Conservation (phyloP, 2,113 vertebrate species). For the Gobio gobio region DNA sequence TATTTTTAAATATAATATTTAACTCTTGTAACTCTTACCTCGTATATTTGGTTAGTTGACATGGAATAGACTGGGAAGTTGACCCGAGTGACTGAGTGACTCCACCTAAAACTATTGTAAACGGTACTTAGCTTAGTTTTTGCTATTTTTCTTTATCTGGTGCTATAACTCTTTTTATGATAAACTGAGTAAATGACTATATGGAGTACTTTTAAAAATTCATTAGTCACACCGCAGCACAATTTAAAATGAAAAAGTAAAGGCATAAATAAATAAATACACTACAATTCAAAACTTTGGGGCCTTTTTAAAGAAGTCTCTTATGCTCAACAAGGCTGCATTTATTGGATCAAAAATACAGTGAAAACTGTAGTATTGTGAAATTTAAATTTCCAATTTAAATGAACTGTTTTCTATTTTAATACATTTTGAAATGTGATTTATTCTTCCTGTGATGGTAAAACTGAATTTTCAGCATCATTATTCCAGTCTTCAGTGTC, state of each 20-base stretch:
- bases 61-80: not conserved
- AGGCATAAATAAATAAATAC: not conserved
- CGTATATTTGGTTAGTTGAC: not conserved
- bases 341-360: not conserved
- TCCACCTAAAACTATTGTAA: too few species aligned
- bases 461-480: too few species aligned
- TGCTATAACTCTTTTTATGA: not conserved
- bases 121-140: too few species aligned
- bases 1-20: not conserved
- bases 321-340: not conserved
- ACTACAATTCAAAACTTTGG: not conserved
- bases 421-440: too few species aligned
- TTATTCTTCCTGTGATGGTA: too few species aligned
- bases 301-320: not conserved
- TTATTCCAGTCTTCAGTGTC: too few species aligned
- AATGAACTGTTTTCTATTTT: too few species aligned
- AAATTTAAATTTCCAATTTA: not conserved
- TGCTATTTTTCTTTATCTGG: too few species aligned
- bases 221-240: not conserved
- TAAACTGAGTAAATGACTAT: not conserved
- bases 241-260: not conserved
- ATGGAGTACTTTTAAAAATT: not conserved
- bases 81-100: too few species aligned
- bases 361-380: not conserved
- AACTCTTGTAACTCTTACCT: not conserved